Conservation (phyloP, 2,888 invertebrate genomes). For the Cephus pygmeus region DNA sequence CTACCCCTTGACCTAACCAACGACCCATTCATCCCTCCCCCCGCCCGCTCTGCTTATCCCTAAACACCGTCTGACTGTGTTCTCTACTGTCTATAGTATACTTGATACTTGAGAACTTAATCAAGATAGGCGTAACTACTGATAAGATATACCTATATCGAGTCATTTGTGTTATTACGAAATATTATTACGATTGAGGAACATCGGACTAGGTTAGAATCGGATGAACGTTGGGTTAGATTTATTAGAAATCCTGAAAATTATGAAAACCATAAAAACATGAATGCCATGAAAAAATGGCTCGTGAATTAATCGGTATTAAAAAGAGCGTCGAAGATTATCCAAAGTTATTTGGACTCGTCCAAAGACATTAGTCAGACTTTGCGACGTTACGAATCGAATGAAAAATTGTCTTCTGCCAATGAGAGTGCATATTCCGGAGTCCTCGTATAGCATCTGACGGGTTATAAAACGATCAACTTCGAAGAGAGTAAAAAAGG, state of each 20-base stretch:
- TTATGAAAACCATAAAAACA: too few relatives aligned
- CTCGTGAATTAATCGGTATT: too few relatives aligned
- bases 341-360: neutral
- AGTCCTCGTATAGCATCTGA: neutral
- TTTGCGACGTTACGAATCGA: neutral
- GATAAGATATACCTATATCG: neutral
- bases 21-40: neutral
- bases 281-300: neutral
- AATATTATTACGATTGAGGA: neutral
- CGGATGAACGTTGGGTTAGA: neutral
- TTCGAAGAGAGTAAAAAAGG: neutral
- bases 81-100: neutral
- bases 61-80: neutral
- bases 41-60: constrained; percentile 35
- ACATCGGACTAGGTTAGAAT: neutral
- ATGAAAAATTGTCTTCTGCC: constrained; percentile 26
- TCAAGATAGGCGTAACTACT: neutral
- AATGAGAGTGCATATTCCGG: constrained; percentile 2
- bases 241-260: neutral
- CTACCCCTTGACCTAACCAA: neutral
- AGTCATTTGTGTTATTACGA: too few relatives aligned
- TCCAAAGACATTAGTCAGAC: neutral
- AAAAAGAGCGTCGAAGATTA: too few relatives aligned
- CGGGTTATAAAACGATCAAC: neutral
- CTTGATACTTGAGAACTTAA: neutral